Base-by-base conservation (phyloP, 2,113 vertebrate species). In the Lepisosteus osseus region DNA sequence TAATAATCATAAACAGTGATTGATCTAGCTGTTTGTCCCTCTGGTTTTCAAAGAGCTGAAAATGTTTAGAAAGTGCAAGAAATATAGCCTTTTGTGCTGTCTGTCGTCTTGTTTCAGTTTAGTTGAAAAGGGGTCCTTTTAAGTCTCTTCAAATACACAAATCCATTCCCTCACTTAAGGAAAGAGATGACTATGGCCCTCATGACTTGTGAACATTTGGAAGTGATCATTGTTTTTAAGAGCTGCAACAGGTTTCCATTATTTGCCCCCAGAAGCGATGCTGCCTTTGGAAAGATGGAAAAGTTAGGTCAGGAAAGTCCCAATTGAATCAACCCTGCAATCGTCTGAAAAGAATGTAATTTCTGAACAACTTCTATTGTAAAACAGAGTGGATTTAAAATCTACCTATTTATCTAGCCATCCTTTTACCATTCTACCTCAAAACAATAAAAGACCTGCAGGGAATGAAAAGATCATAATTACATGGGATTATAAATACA, bases 181-280 rank as follows among this genome's bases (percentile, higher is more conserved):
- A 51, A 51, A 51, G 57, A 15, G 57, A 5, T 59, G 57, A 5
- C 47, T 51, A 51, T 11, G 57, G 14, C 12, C 12, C 57, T n/a
- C 12, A 15, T 59, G n/a, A 6, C 57, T 59, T 13, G 57, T 59
- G 4, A 11, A 65, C 62, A 65, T 65, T 65, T 65, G 62, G 62
- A 65, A 43, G 12, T 65, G 62, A 65, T 65, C 17, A 65, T 65
- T 65, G 62, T 65, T 65, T 43, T 29, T 6, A 17, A 11, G 62
- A 29, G 62, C 29, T 43, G 12, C 62, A 43, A 65, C 41, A 65
- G 62, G 62, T 29, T 65, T 65, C 62, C 62, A 11, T 65, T 40
- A 65, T 65, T 65, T 65, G 17, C 29, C 29, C 29, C 62, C 41
- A 65, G 17, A 65, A 65, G 62, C 8, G 41, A 65, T 29, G 11